Base-by-base conservation (phyloP, 2,888 invertebrate genomes). In the Brachylomia viminalis region DNA sequence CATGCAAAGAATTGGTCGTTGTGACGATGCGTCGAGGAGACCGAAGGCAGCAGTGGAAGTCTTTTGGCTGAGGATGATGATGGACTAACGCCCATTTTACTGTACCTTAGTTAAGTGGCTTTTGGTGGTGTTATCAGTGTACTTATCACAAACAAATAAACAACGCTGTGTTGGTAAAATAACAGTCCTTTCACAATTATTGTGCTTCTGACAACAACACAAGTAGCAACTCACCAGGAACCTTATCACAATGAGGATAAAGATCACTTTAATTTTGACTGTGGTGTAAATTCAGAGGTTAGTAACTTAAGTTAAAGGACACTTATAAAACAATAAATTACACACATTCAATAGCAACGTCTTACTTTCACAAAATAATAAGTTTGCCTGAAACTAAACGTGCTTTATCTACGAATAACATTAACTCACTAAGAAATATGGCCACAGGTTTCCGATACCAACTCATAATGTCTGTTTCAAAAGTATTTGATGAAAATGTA, bases 381-480 rank as follows among this genome's bases (percentile, higher is more conserved):
- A 61, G 45, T 69, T 77, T 54, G 52, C 45, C 17, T 59, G 77
- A 20, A 13, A 64, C 49, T 45, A 17, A 45, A 54, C 80, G 47
- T 61, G 59, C 47, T 74, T 27, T 74, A 54, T 66, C 49, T 47
- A 20, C 11, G 11, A 47, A 11, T 1, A 38, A 27, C 27, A 79
- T 54, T 54, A 45, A 42, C 20, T 42, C 15, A n/a, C 15, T n/a
- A 65, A 59, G 52, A 80, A 59, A 54, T 72, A 72, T 65, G 27
- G 38, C 11, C 15, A 17, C 27, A 38, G 6, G 15, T 54, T 59
- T 52, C 2, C 30, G 1, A 66, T 62, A 42, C n/a, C n/a, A 17
- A 33, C 30, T 66, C 17, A 67, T 30, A 67, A 52, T 33, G 3
- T 67, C n/a, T n/a, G 49, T 66, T 66, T 66, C 33, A 49, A 49